Evolutionary conservation across 2,113 vertebrate species (phyloP).

Genomic region (Chinchilla lanigera): DNA sequence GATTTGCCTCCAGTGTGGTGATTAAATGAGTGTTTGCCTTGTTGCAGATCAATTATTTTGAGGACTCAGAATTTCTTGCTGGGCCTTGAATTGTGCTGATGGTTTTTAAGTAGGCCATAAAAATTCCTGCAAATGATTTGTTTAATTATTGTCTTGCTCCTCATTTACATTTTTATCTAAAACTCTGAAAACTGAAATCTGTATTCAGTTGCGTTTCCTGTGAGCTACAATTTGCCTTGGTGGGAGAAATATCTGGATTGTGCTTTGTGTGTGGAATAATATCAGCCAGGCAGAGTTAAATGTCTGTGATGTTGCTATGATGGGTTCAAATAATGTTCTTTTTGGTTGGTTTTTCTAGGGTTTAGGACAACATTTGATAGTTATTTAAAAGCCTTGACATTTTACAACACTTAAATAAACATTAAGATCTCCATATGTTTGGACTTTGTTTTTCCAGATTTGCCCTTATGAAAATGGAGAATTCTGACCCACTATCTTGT

Average conservation of each 20-base stretch:
- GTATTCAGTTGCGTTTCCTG: constrained; percentile 78
- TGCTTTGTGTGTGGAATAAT: constrained; percentile 53
- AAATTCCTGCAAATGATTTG: constrained; percentile 82
- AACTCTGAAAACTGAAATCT: constrained; percentile 80
- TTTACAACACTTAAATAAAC: background rate
- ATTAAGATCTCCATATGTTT: background rate
- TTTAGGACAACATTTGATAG: background rate
- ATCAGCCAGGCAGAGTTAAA: constrained; percentile 43
- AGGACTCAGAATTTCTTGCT: constrained; percentile 77
- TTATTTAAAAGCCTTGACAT: background rate
- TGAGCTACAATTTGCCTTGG: constrained; percentile 68
- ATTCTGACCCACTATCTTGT: background rate
- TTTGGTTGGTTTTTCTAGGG: constrained; percentile 32
- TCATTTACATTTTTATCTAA: constrained; percentile 83
- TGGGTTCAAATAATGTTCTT: background rate
- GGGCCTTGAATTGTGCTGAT: constrained; percentile 79
- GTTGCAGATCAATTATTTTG: constrained; percentile 79
- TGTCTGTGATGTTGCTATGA: background rate
- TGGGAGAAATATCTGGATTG: constrained; percentile 73
- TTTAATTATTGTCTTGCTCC: constrained; percentile 82
- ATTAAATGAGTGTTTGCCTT: constrained; percentile 78
- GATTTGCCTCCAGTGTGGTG: constrained; percentile 57
- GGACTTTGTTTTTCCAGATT: background rate
- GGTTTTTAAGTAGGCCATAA: constrained; percentile 83
- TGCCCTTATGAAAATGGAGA: background rate